Percentiles rank a stretch among this genome's conserved stretches.
phyloP scores from a whole-genome alignment of 2,888 invertebrate genomes.

The Eurytoma californica region DNA sequence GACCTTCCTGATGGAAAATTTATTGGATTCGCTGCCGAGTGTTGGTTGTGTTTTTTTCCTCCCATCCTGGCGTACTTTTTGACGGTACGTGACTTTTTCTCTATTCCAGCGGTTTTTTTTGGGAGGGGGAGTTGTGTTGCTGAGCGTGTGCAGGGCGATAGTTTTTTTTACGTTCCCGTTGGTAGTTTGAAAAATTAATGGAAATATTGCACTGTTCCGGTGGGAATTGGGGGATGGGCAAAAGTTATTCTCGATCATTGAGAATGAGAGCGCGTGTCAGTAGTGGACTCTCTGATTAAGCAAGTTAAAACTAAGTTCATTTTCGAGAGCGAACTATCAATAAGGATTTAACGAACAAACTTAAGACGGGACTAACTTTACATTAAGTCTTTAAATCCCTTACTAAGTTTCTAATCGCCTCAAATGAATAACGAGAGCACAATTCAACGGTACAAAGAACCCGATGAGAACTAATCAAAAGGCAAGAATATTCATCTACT shows the following conservation, averaged over 20 bases:
- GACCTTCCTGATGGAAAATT: conserved; percentile 24
- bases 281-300: conserved; percentile 13
- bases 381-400: conserved; percentile 24
- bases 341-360: conserved; percentile 41
- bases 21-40: conserved; percentile 11
- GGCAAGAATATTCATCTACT: too few species aligned
- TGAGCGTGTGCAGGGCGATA: too few species aligned
- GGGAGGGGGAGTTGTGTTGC: too few species aligned
- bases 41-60: conserved; percentile 2
- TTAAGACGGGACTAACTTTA: conserved; percentile 14
- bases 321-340: conserved; percentile 38
- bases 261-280: not conserved
- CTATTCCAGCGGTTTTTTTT: too few species aligned
- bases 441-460: not conserved
- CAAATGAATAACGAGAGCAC: conserved; percentile 4
- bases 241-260: too few species aligned
- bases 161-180: too few species aligned
- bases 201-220: too few species aligned
- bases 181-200: too few species aligned
- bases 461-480: too few species aligned
- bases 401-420: conserved; percentile 20
- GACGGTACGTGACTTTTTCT: not conserved
- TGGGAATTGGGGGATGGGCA: too few species aligned
- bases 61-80: not conserved
- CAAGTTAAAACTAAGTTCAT: conserved; percentile 21